phyloP scores from a whole-genome alignment of 2,888 invertebrate species.

The Pseudanteris insignis region DNA sequence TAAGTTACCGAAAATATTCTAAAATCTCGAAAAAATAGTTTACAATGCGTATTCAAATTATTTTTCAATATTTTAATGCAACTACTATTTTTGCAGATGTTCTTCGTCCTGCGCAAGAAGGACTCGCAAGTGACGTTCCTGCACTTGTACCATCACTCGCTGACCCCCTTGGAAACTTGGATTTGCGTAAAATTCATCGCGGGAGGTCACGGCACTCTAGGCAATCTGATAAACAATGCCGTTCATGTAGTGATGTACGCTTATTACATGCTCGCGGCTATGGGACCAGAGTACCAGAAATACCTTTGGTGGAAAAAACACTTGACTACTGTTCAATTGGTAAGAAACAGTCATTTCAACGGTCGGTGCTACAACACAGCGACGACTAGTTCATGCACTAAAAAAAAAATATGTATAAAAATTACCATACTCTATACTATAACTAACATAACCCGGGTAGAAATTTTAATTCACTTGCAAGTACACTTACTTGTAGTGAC shows the following conservation, averaged over 20 bases:
- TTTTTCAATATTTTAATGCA: constrained; percentile 5
- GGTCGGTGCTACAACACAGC: no score
- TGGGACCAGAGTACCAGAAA: constrained; percentile 78
- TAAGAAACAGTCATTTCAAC: no score
- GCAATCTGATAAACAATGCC: constrained; percentile 84
- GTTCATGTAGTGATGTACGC: constrained; percentile 86
- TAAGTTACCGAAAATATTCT: no score
- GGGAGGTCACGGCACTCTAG: constrained; percentile 90
- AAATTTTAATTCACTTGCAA: no score
- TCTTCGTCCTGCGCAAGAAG: constrained; percentile 86
- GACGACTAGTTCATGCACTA: no score
- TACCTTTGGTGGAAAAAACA: constrained; percentile 88
- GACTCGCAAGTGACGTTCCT: constrained; percentile 85
- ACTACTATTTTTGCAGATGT: constrained; percentile 64
- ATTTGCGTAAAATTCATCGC: constrained; percentile 80
- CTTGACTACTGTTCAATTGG: constrained; percentile 83
- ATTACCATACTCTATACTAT: no score
- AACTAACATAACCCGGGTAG: no score
- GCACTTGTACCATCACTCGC: constrained; percentile 85
- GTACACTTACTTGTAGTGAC: no score
- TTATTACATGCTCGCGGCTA: constrained; percentile 80
- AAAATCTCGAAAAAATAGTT: no score
- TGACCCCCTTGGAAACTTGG: constrained; percentile 82
- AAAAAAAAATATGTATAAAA: no score
- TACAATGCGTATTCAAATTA: no score